Evolutionary conservation across 1,140 invertebrate genomes (phyloP).

Genomic region (Formica selysi): DNA sequence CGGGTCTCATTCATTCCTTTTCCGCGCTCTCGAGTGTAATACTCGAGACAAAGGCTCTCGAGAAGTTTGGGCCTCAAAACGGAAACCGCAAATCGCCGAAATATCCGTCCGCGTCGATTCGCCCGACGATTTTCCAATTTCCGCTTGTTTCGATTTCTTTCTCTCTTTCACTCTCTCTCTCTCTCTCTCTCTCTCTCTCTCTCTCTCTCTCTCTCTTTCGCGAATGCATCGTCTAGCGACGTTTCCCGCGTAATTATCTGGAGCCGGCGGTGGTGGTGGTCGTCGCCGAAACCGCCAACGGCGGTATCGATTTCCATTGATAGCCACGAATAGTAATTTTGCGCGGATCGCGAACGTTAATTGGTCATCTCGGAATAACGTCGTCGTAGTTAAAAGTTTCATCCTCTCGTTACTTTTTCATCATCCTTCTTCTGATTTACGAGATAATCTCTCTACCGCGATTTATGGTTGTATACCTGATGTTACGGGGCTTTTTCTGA

Average conservation of each 20-base stretch:
- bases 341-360: conserved; percentile 43
- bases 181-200: neutral
- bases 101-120: neutral
- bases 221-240: neutral
- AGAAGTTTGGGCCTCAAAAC: neutral
- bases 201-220: neutral
- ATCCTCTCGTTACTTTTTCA: neutral
- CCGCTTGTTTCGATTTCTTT: neutral
- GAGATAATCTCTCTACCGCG: no score
- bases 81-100: neutral
- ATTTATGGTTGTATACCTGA: no score
- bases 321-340: conserved; percentile 46
- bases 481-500: no score
- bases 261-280: neutral
- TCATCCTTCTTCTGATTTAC: neutral
- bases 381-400: neutral
- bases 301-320: conserved; percentile 51
- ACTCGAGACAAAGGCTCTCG: neutral
- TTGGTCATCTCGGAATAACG: conserved; percentile 34
- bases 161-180: neutral
- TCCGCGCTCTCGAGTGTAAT: no score
- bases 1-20: no score
- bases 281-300: conserved; percentile 50
- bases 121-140: conserved; percentile 18
- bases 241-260: conserved; percentile 45